phyloP scores from a whole-genome alignment of 2,113 vertebrate genomes.

The Arizona elegans region DNA sequence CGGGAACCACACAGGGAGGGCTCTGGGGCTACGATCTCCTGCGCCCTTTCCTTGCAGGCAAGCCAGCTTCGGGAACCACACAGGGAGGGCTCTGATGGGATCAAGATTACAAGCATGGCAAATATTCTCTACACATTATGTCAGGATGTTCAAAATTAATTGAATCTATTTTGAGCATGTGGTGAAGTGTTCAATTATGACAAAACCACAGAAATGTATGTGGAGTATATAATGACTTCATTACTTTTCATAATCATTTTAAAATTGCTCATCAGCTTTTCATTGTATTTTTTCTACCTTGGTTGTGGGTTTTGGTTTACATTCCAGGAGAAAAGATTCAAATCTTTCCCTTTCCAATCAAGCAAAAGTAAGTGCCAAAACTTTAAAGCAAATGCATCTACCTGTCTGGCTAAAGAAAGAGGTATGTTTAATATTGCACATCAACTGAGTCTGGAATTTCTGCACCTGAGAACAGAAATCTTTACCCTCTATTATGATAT shows the following conservation, averaged over 20 bases:
- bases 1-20: no score
- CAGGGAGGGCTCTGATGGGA: neutral
- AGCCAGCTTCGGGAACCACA: no score
- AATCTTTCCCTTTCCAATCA: neutral
- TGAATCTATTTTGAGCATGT: no score
- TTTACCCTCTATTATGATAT: neutral
- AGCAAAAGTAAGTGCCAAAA: neutral
- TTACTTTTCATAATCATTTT: neutral
- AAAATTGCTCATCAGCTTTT: no score
- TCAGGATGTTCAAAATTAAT: neutral
- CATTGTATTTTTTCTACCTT: neutral
- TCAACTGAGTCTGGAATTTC: neutral
- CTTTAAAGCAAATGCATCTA: no score
- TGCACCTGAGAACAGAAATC: neutral
- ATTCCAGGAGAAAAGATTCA: neutral
- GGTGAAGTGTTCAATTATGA: no score
- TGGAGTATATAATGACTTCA: neutral
- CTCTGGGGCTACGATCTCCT: no score
- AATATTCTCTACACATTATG: neutral
- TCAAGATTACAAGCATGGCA: neutral
- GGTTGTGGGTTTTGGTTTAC: neutral
- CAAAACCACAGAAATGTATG: no score
- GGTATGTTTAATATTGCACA: neutral
- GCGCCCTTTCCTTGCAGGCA: no score
- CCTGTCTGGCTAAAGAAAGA: neutral